phyloP scores from a whole-genome alignment of 1,140 invertebrate genomes.

The Holcopasites calliopsidis region DNA sequence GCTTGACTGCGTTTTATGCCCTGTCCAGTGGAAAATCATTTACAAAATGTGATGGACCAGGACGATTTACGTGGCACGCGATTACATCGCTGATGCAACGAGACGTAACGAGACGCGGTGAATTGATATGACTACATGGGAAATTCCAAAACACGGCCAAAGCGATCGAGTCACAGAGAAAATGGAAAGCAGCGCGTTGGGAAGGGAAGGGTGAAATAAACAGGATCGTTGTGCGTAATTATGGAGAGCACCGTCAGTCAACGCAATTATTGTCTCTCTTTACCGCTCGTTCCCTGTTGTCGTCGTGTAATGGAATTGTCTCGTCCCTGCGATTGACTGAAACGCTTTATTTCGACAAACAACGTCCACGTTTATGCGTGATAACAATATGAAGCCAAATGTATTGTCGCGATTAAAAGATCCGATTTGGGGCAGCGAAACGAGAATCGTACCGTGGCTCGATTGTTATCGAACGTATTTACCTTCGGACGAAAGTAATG shows the following conservation, averaged over 20 bases:
- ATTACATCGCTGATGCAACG: not conserved
- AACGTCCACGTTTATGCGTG: not conserved
- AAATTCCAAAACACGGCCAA: not conserved
- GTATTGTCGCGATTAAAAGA: conserved; percentile 28
- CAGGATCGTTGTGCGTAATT: conserved; percentile 20
- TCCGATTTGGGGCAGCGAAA: not conserved
- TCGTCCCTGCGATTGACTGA: conserved; percentile 13
- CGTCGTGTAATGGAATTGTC: conserved; percentile 25
- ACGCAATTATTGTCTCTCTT: not conserved
- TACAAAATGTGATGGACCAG: not conserved
- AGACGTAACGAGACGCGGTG: conserved; percentile 5
- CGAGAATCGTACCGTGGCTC: not conserved
- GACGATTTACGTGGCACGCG: not conserved
- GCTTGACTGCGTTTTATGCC: not conserved
- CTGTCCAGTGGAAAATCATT: not conserved
- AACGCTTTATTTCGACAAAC: conserved; percentile 32
- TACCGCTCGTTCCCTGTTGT: not conserved
- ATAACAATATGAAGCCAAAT: conserved; percentile 15
- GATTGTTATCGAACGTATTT: not conserved
- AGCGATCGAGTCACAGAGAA: conserved; percentile 23
- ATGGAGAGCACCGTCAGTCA: not conserved
- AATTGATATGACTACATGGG: conserved; percentile 20
- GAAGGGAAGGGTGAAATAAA: conserved; percentile 14
- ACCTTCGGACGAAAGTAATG: too few species aligned
- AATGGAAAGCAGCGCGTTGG: not conserved